phyloP scores from a whole-genome alignment of 2,113 vertebrate species.

The Percopsis transmontana region DNA sequence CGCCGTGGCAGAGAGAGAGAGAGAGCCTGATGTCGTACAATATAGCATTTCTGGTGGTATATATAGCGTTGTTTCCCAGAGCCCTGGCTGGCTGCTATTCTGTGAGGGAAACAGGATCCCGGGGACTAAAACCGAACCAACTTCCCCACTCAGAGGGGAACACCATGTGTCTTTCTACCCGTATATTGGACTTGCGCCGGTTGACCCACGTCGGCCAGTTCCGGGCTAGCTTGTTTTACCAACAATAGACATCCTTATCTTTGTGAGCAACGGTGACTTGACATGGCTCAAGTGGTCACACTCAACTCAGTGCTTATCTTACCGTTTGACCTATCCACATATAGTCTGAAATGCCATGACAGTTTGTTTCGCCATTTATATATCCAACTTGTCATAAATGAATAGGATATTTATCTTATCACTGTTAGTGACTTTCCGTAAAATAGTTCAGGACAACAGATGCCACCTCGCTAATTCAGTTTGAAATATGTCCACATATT shows the following conservation, averaged over 20 bases:
- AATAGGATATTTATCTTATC: no score
- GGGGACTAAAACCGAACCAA: conserved; percentile 51
- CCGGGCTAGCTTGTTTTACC: background rate
- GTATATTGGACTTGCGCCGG: conserved; percentile 18
- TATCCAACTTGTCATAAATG: no score
- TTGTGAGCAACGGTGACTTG: background rate
- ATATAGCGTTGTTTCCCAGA: conserved; percentile 70
- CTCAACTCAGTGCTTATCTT: no score
- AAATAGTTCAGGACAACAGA: no score
- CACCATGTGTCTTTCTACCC: conserved; percentile 28
- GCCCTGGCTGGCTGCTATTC: conserved; percentile 59
- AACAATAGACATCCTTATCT: no score
- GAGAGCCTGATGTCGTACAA: conserved; percentile 43
- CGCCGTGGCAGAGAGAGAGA: conserved; percentile 14
- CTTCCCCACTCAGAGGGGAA: conserved; percentile 40
- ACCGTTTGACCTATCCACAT: no score
- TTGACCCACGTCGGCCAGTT: conserved; percentile 26
- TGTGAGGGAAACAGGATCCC: conserved; percentile 73
- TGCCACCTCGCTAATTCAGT: no score
- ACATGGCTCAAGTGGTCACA: no score
- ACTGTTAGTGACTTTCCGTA: no score
- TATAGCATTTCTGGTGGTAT: conserved; percentile 39
- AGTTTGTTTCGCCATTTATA: no score
- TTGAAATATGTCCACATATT: no score
- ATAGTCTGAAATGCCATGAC: no score